These are phyloP conservation scores for Bombus polaris DNA, from an alignment of 1,140 invertebrate species.

Conservation along the genomic window DNA sequence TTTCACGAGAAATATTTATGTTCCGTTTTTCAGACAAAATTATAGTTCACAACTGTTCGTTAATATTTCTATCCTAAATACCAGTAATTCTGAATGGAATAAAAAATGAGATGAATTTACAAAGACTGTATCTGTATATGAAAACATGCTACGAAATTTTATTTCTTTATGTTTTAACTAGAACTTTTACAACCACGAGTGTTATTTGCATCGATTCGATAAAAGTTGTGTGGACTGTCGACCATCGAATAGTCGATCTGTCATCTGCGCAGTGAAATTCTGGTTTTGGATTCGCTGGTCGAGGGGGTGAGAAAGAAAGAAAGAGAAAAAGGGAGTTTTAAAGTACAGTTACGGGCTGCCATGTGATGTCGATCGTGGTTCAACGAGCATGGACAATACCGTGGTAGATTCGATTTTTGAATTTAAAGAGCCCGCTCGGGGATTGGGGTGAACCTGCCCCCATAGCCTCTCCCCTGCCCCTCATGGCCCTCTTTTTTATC, in stretches of 20 bases:
- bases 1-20: too few relatives aligned
- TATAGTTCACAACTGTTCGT: too few relatives aligned
- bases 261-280: conserved; percentile 31
- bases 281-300: conserved; percentile 45
- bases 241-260: background rate
- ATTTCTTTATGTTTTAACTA: background rate
- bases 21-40: too few relatives aligned
- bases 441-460: conserved; percentile 72
- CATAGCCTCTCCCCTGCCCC: conserved; percentile 36
- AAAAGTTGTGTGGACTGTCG: background rate
- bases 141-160: background rate
- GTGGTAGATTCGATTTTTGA: conserved; percentile 80
- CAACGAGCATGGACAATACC: conserved; percentile 74
- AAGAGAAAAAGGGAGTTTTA: conserved; percentile 48
- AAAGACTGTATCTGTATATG: background rate
- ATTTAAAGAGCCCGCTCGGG: conserved; percentile 77
- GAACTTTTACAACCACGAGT: background rate
- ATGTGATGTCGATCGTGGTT: conserved; percentile 70
- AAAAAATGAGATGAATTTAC: too few relatives aligned
- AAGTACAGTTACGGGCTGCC: conserved; percentile 65
- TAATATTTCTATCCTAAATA: too few relatives aligned
- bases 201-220: background rate
- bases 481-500: conserved; percentile 56
- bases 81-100: too few relatives aligned
- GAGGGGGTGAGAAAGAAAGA: conserved; percentile 14